Evolutionary conservation across 1,140 invertebrate genomes (phyloP).

Genomic region (Drosophila sulfurigaster): DNA sequence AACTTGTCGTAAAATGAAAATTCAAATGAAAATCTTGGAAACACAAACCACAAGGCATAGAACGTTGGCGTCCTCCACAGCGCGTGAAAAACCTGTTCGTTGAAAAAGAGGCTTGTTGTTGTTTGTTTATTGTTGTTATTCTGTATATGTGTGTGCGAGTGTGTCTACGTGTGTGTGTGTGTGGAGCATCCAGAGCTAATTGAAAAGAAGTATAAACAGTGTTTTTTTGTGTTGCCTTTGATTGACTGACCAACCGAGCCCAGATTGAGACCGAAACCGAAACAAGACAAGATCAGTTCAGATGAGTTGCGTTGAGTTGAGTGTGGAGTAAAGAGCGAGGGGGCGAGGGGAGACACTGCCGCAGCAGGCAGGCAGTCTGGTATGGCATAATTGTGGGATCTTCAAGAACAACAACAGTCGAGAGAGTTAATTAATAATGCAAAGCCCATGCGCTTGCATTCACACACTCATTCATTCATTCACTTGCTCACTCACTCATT

Average conservation of each 20-base stretch:
- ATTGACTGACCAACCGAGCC: conserved; percentile 71
- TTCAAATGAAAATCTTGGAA: conserved; percentile 65
- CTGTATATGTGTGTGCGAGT: conserved; percentile 30
- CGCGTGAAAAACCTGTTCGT: conserved; percentile 78
- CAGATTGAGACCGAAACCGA: conserved; percentile 35
- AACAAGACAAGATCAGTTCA: conserved; percentile 7
- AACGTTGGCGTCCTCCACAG: conserved; percentile 53
- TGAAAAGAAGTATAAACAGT: conserved; percentile 80
- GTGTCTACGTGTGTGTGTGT: conserved; percentile 18
- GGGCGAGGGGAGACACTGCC: conserved; percentile 13
- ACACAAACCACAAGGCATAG: conserved; percentile 28
- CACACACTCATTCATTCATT: conserved; percentile 57
- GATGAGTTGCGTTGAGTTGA: background rate
- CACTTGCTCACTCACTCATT: conserved; percentile 30
- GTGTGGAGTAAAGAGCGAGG: background rate
- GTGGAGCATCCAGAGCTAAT: conserved; percentile 62
- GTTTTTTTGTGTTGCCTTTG: conserved; percentile 73
- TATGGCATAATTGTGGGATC: conserved; percentile 81
- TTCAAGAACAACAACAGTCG: conserved; percentile 47
- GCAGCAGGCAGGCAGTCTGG: conserved; percentile 64
- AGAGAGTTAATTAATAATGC: conserved; percentile 76
- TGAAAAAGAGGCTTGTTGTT: conserved; percentile 62
- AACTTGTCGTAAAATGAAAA: conserved; percentile 65
- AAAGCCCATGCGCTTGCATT: conserved; percentile 64
- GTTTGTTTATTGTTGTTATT: conserved; percentile 50